Conservation (phyloP, 2,797 vertebrate genomes). For the Silurus aristotelis region DNA sequence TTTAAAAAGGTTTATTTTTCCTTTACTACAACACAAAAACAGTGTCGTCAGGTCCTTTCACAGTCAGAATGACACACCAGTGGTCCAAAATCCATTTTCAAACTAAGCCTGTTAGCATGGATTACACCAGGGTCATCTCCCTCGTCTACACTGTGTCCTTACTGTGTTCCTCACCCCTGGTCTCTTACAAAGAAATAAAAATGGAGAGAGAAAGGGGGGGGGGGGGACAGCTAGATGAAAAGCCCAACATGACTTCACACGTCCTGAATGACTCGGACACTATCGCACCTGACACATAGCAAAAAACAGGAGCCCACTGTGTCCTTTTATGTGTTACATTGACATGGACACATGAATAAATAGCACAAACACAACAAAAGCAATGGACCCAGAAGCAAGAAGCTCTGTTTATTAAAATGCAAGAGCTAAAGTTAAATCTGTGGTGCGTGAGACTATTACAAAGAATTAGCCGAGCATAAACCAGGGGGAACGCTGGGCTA, state of each 20-base stretch:
- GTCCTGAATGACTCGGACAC: not conserved
- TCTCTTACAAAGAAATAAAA: no score
- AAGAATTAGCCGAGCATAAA: conserved; percentile 1
- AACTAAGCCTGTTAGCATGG: not conserved
- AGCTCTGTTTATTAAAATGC: not conserved
- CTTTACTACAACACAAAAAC: not conserved
- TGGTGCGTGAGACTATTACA: not conserved
- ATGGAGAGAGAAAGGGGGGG: no score
- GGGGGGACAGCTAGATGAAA: not conserved
- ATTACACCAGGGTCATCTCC: not conserved
- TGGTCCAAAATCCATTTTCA: not conserved
- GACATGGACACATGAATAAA: not conserved
- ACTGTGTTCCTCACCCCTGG: not conserved
- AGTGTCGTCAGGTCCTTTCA: not conserved
- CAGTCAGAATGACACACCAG: not conserved
- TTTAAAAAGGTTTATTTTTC: not conserved
- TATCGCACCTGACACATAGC: not conserved
- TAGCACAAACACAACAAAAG: not conserved
- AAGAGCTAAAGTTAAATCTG: not conserved
- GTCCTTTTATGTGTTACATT: not conserved
- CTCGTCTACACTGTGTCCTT: not conserved
- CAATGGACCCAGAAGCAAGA: not conserved
- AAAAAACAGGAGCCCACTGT: not conserved
- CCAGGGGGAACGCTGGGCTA: not conserved
- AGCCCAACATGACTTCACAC: not conserved